Evolutionary conservation across 1,140 invertebrate species (phyloP).

Genomic region (Ditylenchus dipsaci): DNA sequence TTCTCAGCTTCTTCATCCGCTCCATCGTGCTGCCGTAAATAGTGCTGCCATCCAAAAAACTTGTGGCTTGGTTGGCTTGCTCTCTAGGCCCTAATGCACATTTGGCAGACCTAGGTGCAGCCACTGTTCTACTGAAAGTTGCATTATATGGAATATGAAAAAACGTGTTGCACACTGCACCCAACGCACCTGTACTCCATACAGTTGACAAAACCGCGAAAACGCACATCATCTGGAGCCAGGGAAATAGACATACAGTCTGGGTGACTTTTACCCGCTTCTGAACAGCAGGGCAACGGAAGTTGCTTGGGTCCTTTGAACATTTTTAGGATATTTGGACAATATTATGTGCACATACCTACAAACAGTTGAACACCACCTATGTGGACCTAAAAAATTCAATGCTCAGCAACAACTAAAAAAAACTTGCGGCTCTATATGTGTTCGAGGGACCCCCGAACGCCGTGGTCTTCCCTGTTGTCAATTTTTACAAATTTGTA

Average conservation of each 20-base stretch:
- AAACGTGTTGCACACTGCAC: too few relatives aligned
- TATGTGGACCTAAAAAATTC: not conserved
- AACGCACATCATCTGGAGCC: slow-evolving; percentile 34
- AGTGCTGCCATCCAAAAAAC: slow-evolving; percentile 78
- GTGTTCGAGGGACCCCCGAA: not conserved
- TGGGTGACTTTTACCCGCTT: slow-evolving; percentile 36
- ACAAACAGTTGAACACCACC: slow-evolving; percentile 10
- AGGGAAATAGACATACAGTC: slow-evolving; percentile 52
- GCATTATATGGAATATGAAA: too few relatives aligned
- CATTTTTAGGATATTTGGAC: slow-evolving; percentile 4
- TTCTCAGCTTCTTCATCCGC: slow-evolving; percentile 62
- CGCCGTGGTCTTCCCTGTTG: too few relatives aligned
- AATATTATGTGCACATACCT: not conserved
- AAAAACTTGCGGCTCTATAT: not conserved
- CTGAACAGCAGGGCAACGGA: slow-evolving; percentile 53
- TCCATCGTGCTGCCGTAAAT: slow-evolving; percentile 73
- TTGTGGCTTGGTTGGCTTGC: slow-evolving; percentile 87
- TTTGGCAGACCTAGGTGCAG: slow-evolving; percentile 33
- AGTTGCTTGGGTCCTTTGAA: not conserved
- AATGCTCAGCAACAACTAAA: not conserved
- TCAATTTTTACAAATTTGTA: too few relatives aligned
- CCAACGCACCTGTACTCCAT: slow-evolving; percentile 1
- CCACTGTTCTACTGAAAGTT: slow-evolving; percentile 44
- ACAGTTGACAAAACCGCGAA: slow-evolving; percentile 35
- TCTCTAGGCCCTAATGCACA: slow-evolving; percentile 71